A percentile compares a stretch with the other conserved stretches of the same genome.
Evolutionary conservation across 2,888 invertebrate genomes (phyloP).

Genomic region (Eurytoma californica): DNA sequence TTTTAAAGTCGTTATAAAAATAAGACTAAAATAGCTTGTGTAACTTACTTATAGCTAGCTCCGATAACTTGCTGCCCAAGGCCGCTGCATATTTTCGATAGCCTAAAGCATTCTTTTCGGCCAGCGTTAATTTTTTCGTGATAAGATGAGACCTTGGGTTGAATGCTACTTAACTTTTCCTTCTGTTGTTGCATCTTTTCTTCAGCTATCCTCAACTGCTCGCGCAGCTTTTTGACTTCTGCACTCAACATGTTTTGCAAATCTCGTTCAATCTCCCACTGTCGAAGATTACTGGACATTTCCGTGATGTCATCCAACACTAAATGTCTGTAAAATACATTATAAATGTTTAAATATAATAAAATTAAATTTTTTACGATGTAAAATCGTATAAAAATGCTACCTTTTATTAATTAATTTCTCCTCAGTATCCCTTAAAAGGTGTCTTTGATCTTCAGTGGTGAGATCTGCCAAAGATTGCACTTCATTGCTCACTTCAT

Average conservation of each 20-base stretch:
- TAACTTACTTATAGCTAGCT: slow-evolving; percentile 69
- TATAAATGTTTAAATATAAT: not conserved
- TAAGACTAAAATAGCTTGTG: slow-evolving; percentile 7
- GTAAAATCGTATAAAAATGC: slow-evolving; percentile 13
- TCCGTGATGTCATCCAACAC: slow-evolving; percentile 70
- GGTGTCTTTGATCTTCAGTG: slow-evolving; percentile 58
- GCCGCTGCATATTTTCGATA: slow-evolving; percentile 68
- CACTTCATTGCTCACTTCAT: slow-evolving; percentile 62
- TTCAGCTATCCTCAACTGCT: slow-evolving; percentile 67
- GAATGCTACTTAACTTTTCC: slow-evolving; percentile 65
- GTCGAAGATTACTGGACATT: slow-evolving; percentile 68
- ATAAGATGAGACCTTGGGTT: slow-evolving; percentile 64
- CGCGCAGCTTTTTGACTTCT: slow-evolving; percentile 67
- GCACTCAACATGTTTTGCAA: slow-evolving; percentile 63
- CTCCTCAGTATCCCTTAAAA: slow-evolving; percentile 64
- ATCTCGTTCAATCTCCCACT: slow-evolving; percentile 70
- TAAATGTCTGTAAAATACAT: slow-evolving; percentile 63
- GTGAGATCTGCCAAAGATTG: slow-evolving; percentile 59
- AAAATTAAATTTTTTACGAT: not conserved
- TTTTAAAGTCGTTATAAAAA: slow-evolving; percentile 19
- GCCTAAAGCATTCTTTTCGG: slow-evolving; percentile 68
- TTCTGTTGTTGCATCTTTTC: slow-evolving; percentile 66
- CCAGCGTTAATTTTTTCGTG: slow-evolving; percentile 68
- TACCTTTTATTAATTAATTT: slow-evolving; percentile 68
- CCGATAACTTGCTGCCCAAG: slow-evolving; percentile 68